Evolutionary conservation across 1,140 invertebrate species (phyloP), one percentile per base, ranked within the genome.

Genomic region (Hirudo medicinalis): DNA sequence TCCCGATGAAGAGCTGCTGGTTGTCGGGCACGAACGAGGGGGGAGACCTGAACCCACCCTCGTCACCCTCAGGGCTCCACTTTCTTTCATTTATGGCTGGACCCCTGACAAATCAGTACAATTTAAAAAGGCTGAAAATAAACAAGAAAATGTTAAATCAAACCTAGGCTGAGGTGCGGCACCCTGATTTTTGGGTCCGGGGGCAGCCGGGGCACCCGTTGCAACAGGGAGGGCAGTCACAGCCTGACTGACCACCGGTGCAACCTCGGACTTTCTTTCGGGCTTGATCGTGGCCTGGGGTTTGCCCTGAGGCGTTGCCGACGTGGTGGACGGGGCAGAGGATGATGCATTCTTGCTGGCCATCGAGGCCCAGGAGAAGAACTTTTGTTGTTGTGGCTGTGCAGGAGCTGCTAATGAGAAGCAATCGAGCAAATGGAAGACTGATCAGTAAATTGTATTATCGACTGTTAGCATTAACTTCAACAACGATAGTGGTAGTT

Each of bases 1-100:
- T 94, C 66, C 93, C 93, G 74, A 97, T 85, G 84, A 96, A 96
- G 29, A 97, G 83, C 82, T 97, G 93, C 77, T 94, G 90, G 74
- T 87, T 88, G 79, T 96, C 92, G 15, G 87, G 85, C 0, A 49
- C 29, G 20, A 63, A 63, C 8, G 20, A 22, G 1, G 57, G 57
- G 9, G 57, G 57, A 6, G 57, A 25, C 78, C 76, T 68, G 76
- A 73, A 71, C n/a, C 74, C 69, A 40, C 68, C 69, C 25, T 74
- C 71, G 11, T 75, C 76, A n/a, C 43, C 43, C 15, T 49, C 43
- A 11, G 43, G 43, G 15, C 43, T 49, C 43, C 43, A 49, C 43
- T 49, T 49, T 49, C 43, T 49, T 8, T 49, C 43, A 17, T 49
- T 49, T 49, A 49, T 13, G 43, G 13, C 43, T 9, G 43, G 43